A percentile compares a stretch with the other conserved stretches of the same genome.
phyloP scores from a whole-genome alignment of 2,797 vertebrate species.

The Atherinosoma microstoma region DNA sequence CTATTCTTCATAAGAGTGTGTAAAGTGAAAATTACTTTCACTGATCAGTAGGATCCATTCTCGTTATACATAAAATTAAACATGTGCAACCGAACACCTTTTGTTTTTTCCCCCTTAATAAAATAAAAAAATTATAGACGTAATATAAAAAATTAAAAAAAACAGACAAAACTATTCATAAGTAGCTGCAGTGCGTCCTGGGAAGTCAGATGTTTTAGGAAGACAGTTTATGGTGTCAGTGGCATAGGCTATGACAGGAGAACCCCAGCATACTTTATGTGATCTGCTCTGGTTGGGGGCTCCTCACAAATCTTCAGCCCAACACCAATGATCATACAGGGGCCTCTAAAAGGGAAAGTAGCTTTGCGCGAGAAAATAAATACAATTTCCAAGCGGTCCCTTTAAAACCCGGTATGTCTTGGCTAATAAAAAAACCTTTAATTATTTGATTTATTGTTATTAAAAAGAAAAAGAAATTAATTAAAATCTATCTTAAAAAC shows the following conservation, averaged over 20 bases:
- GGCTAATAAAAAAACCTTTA: constrained; percentile 72
- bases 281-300: constrained; percentile 59
- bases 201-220: constrained; percentile 49
- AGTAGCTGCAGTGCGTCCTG: constrained; percentile 38
- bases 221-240: constrained; percentile 67
- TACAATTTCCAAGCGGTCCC: constrained; percentile 58
- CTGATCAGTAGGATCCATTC: constrained; percentile 56
- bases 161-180: constrained; percentile 10
- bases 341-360: constrained; percentile 71
- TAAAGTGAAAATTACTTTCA: constrained; percentile 61
- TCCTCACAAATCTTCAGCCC: constrained; percentile 78
- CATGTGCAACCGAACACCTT: constrained; percentile 47
- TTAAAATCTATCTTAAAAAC: constrained; percentile 29
- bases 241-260: constrained; percentile 55
- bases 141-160: neutral
- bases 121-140: neutral
- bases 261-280: constrained; percentile 66
- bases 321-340: constrained; percentile 73
- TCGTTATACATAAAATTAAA: constrained; percentile 58
- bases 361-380: constrained; percentile 74
- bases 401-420: constrained; percentile 51
- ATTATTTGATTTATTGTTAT: constrained; percentile 66
- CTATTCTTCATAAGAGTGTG: constrained; percentile 35
- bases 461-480: constrained; percentile 2
- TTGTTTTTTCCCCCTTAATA: neutral